Conservation (phyloP, 2,797 vertebrate species). For the Triplophysa yarkandensis region DNA sequence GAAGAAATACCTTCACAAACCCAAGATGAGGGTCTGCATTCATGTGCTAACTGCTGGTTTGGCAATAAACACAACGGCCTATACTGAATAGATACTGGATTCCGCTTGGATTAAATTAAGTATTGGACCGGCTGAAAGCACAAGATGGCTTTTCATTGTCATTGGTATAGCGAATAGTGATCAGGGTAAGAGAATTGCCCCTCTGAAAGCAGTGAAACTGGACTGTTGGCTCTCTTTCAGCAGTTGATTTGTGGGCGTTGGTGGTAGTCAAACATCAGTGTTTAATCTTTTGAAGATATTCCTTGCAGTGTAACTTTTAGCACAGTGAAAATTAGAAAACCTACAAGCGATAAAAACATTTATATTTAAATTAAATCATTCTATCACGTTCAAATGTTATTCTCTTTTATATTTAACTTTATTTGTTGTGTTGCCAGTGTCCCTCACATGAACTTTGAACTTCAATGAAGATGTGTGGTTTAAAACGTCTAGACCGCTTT, state of each 20-base stretch:
- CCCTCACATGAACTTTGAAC: background rate
- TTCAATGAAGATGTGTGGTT: background rate
- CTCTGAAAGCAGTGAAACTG: background rate
- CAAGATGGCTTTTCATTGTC: background rate
- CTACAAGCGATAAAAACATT: background rate
- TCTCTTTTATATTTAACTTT: too few species aligned
- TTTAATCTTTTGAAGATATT: background rate
- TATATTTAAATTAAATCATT: too few species aligned
- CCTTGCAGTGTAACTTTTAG: background rate
- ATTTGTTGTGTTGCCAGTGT: background rate
- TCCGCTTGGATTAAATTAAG: background rate
- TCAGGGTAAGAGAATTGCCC: background rate
- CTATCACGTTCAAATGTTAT: too few species aligned
- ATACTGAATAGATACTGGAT: background rate
- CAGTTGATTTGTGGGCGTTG: background rate
- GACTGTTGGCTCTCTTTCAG: background rate
- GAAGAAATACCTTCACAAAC: slow-evolving; percentile 13
- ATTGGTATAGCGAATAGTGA: background rate
- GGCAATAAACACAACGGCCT: background rate
- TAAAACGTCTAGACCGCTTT: too few species aligned
- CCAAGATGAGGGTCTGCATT: slow-evolving; percentile 5
- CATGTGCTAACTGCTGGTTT: slow-evolving; percentile 2
- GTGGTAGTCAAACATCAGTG: background rate
- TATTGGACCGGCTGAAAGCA: background rate
- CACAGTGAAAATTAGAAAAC: background rate